Evolutionary conservation across 2,113 vertebrate species (phyloP).

Genomic region (Mirounga angustirostris): DNA sequence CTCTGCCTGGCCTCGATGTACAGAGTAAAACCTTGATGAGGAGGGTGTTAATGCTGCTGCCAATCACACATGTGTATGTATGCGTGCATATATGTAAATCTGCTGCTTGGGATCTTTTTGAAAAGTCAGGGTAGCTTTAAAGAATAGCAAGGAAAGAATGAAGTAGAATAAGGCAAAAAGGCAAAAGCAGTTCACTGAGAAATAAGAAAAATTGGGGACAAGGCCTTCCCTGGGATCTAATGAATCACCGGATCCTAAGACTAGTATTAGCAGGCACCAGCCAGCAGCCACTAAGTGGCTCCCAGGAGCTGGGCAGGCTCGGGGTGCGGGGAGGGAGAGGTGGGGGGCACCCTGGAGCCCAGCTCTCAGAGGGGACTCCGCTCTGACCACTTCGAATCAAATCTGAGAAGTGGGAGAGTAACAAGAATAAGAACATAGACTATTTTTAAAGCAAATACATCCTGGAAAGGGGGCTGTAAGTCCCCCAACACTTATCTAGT

Average conservation of each 20-base stretch:
- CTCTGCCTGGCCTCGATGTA: accelerated
- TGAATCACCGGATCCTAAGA: background rate
- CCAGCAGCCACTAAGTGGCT: background rate
- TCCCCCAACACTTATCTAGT: background rate
- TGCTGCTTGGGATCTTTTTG: background rate
- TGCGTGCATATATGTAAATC: background rate
- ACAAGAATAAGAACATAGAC: background rate
- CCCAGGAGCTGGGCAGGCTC: background rate
- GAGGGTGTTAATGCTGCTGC: background rate
- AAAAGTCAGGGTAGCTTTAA: background rate
- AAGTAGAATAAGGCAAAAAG: background rate
- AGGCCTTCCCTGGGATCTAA: background rate
- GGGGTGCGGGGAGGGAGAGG: too few relatives aligned
- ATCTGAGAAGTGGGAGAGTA: background rate
- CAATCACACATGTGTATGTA: background rate
- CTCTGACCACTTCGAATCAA: background rate
- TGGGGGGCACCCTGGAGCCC: background rate
- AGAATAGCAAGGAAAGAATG: background rate
- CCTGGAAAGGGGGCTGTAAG: background rate
- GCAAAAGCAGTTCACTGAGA: background rate
- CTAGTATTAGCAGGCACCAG: background rate
- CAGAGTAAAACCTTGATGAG: background rate
- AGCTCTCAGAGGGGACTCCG: background rate
- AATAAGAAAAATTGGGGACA: background rate
- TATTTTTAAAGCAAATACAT: background rate